phyloP scores from a whole-genome alignment of 2,797 vertebrate species.

The Sylvilagus floridanus region DNA sequence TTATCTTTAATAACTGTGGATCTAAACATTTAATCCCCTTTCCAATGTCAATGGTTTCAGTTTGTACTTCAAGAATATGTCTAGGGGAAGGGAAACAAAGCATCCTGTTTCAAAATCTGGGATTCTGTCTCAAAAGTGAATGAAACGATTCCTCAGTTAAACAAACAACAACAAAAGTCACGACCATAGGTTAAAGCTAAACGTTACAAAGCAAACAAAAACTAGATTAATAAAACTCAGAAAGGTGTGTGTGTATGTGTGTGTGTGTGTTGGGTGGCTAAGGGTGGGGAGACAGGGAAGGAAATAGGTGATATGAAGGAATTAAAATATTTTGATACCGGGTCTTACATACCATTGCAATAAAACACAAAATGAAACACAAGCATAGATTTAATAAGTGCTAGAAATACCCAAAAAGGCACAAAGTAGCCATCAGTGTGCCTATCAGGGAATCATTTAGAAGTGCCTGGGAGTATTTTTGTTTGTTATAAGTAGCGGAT shows the following conservation, averaged over 20 bases:
- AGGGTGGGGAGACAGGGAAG: not conserved
- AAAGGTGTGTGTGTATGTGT: not conserved
- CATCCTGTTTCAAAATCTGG: not conserved
- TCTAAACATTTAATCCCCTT: conserved; percentile 25
- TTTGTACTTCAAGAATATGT: not conserved
- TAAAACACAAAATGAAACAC: not conserved
- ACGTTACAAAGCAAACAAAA: not conserved
- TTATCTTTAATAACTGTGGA: not conserved
- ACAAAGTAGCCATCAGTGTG: not conserved
- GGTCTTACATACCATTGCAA: not conserved
- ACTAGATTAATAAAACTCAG: not conserved
- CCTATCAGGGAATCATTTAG: no score
- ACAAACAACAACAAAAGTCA: not conserved
- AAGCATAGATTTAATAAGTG: not conserved
- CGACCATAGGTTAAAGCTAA: not conserved
- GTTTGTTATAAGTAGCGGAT: not conserved
- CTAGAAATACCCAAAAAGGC: not conserved
- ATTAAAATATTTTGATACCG: not conserved
- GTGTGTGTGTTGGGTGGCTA: not conserved
- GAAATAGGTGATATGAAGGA: not conserved
- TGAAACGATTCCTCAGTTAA: no score
- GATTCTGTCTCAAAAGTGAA: not conserved
- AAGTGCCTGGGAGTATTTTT: not conserved
- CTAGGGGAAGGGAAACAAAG: not conserved
- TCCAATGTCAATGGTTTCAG: not conserved